These are phyloP conservation scores for Empidonax alnorum DNA, from an alignment of 2,113 vertebrate species.

Conservation along the genomic window DNA sequence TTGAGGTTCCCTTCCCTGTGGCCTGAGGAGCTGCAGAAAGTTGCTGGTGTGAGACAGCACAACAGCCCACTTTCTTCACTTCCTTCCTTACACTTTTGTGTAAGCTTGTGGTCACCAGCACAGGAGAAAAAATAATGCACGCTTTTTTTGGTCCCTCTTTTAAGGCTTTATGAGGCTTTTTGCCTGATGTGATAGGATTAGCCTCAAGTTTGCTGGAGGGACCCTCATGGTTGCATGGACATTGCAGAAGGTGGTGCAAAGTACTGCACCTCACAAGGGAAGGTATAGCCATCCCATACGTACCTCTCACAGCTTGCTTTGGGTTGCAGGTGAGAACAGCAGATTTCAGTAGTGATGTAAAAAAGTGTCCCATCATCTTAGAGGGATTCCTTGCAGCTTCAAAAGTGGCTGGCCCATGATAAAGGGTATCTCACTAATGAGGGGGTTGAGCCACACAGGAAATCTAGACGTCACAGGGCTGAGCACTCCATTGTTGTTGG, in stretches of 20 bases:
- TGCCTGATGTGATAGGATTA: background rate
- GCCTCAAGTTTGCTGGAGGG: background rate
- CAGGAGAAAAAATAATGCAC: background rate
- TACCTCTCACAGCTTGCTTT: background rate
- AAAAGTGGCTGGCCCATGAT: background rate
- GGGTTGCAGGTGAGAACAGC: background rate
- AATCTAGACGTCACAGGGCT: background rate
- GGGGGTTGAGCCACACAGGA: background rate
- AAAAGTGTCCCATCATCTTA: background rate
- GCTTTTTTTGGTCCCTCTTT: background rate
- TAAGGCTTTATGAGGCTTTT: background rate
- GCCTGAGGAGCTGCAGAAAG: background rate
- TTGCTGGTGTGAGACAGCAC: background rate
- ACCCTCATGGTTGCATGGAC: rapidly evolving
- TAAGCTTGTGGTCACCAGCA: background rate
- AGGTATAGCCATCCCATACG: rapidly evolving
- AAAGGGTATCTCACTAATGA: background rate
- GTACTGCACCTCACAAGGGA: rapidly evolving
- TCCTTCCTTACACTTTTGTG: conserved; percentile 38
- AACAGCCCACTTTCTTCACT: conserved; percentile 32
- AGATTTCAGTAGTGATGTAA: background rate
- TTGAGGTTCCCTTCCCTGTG: background rate
- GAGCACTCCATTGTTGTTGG: background rate
- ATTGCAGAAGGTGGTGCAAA: background rate
- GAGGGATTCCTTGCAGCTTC: background rate